These are phyloP conservation scores for Bombus affinis DNA, from an alignment of 1,140 invertebrate genomes.

Conservation along the genomic window DNA sequence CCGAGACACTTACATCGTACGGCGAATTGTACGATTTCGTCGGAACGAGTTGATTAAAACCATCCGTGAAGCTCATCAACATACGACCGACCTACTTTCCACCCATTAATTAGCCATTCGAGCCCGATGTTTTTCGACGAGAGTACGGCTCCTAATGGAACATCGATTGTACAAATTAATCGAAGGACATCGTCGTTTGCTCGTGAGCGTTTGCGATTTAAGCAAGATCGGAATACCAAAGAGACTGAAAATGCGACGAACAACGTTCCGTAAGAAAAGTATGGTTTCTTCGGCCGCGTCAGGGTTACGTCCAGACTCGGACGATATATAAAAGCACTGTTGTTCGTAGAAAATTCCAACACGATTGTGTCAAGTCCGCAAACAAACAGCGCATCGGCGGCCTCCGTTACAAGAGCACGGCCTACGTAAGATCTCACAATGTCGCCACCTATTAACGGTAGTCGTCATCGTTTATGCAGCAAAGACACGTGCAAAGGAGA, in stretches of 20 bases:
- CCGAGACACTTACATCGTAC: too few relatives aligned
- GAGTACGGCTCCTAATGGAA: neutral
- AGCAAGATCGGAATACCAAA: neutral
- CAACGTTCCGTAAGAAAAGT: neutral
- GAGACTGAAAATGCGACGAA: neutral
- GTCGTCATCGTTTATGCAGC: conserved; percentile 35
- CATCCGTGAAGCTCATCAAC: conserved; percentile 10
- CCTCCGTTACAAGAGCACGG: neutral
- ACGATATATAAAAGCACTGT: neutral
- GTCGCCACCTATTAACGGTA: conserved; percentile 43
- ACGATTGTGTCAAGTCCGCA: conserved; percentile 59
- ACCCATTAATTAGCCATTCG: neutral
- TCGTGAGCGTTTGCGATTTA: neutral
- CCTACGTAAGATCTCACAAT: conserved; percentile 24
- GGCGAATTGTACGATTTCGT: neutral
- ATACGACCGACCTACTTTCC: conserved; percentile 18
- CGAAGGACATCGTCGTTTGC: neutral
- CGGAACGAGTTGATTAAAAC: neutral
- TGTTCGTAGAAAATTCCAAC: conserved; percentile 47
- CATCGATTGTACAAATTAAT: neutral
- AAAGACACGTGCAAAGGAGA: conserved; percentile 1
- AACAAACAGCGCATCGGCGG: conserved; percentile 42
- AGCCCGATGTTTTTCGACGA: neutral
- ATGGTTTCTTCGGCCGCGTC: neutral
- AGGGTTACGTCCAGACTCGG: neutral